Evolutionary conservation across 1,140 invertebrate species (phyloP).

Genomic region (Leucophenga varia): DNA sequence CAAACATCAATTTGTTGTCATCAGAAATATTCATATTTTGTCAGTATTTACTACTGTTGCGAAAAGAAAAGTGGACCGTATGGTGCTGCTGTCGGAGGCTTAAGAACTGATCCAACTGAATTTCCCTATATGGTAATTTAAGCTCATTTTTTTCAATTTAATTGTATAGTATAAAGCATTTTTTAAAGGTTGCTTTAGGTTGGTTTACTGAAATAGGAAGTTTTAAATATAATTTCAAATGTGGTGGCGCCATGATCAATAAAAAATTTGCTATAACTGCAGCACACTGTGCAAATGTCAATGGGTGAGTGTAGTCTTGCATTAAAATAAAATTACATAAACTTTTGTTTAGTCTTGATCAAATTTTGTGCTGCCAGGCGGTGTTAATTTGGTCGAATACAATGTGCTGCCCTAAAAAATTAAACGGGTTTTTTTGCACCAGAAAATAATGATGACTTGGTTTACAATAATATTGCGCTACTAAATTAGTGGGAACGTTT

Average conservation of each 20-base stretch:
- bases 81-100: not conserved
- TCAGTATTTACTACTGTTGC: too few relatives aligned
- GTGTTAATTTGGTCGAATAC: conserved; percentile 6
- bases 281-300: conserved; percentile 56
- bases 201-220: not conserved
- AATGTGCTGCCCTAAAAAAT: conserved; percentile 36
- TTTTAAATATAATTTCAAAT: conserved; percentile 9
- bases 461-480: conserved; percentile 59
- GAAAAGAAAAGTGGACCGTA: too few relatives aligned
- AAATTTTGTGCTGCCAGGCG: conserved; percentile 12
- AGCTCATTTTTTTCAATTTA: too few relatives aligned
- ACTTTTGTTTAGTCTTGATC: conserved; percentile 2
- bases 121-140: conserved; percentile 18
- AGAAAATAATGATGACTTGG: conserved; percentile 50
- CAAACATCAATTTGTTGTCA: too few relatives aligned
- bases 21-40: too few relatives aligned
- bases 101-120: conserved; percentile 3
- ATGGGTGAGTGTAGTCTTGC: too few relatives aligned
- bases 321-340: too few relatives aligned
- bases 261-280: conserved; percentile 59
- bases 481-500: conserved; percentile 27
- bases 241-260: conserved; percentile 11
- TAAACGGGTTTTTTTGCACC: conserved; percentile 57
- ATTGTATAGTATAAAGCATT: too few relatives aligned
- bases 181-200: conserved; percentile 16